phyloP scores from a whole-genome alignment of 2,888 invertebrate genomes.

The Elmis aenea region DNA sequence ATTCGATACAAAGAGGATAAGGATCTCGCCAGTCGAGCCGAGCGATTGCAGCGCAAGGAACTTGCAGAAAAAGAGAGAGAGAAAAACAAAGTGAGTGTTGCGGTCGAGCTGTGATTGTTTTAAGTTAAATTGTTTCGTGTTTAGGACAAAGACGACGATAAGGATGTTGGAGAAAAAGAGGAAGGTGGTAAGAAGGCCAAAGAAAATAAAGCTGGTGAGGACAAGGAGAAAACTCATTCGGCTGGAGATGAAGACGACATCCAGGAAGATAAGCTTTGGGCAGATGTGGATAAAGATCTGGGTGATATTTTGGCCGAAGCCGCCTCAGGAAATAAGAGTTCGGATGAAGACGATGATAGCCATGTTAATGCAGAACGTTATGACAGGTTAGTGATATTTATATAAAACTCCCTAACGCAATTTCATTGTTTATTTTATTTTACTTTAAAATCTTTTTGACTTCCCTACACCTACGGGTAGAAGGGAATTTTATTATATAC shows the following conservation, averaged over 20 bases:
- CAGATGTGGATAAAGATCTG: conserved; percentile 75
- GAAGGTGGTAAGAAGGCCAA: conserved; percentile 3
- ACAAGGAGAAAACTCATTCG: conserved; percentile 29
- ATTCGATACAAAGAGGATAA: conserved; percentile 73
- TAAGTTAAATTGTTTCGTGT: conserved; percentile 1
- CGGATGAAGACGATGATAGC: conserved; percentile 64
- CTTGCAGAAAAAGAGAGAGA: conserved; percentile 49
- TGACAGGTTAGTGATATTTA: conserved; percentile 41
- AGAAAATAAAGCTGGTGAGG: conserved; percentile 20
- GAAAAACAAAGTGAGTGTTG: conserved; percentile 48
- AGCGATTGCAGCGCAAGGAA: conserved; percentile 60
- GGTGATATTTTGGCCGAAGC: conserved; percentile 68
- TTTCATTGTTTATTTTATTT: conserved; percentile 5
- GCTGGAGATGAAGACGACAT: conserved; percentile 45
- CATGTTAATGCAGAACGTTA: conserved; percentile 51
- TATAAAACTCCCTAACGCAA: too few species aligned
- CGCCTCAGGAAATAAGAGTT: conserved; percentile 55
- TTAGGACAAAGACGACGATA: conserved; percentile 28
- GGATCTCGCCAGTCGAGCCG: conserved; percentile 66
- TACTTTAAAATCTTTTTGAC: conserved; percentile 4
- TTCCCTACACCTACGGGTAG: too few species aligned
- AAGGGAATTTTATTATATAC: too few species aligned
- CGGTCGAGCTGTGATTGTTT: too few species aligned
- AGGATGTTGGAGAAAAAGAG: conserved; percentile 7
- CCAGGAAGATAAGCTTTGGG: conserved; percentile 70